A percentile compares a stretch with the other conserved stretches of the same genome.
phyloP scores from a whole-genome alignment of 2,113 vertebrate genomes.

The Cynoglossus semilaevis region DNA sequence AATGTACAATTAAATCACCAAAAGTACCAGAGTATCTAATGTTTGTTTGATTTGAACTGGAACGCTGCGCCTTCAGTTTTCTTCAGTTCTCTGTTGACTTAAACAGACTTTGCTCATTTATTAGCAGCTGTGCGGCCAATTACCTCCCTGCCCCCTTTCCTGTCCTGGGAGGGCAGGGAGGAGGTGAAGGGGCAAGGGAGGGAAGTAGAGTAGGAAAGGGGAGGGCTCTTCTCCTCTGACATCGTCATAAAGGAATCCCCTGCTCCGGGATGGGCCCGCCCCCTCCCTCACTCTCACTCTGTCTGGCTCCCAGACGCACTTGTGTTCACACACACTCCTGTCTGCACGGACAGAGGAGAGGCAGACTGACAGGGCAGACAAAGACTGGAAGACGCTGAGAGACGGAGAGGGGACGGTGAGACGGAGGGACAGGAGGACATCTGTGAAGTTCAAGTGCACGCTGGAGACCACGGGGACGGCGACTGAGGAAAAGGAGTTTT shows the following conservation, averaged over 20 bases:
- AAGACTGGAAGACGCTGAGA: constrained; percentile 27
- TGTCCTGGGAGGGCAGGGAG: constrained; percentile 57
- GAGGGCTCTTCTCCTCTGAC: constrained; percentile 73
- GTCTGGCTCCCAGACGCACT: constrained; percentile 79
- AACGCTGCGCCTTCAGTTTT: constrained; percentile 36
- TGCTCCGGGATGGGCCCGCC: constrained; percentile 60
- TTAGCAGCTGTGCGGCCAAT: constrained; percentile 76
- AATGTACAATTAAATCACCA: no score
- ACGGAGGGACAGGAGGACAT: constrained; percentile 14
- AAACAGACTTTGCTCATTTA: constrained; percentile 72
- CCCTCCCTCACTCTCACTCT: constrained; percentile 73
- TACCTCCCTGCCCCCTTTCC: constrained; percentile 78
- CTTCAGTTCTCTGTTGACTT: constrained; percentile 56
- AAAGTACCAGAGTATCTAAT: no score
- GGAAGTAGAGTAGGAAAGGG: constrained; percentile 42
- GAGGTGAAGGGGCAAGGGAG: background rate
- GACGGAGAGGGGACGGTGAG: constrained; percentile 24
- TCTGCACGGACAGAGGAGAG: constrained; percentile 58
- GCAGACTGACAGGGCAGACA: constrained; percentile 27
- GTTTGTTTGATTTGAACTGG: no score
- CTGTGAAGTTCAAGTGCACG: constrained; percentile 54
- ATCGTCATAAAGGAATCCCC: constrained; percentile 83
- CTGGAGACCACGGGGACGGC: constrained; percentile 30
- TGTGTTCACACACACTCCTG: constrained; percentile 64
- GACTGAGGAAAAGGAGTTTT: constrained; percentile 32